A percentile compares a stretch with the other conserved stretches of the same genome.
Conservation (phyloP, 2,888 invertebrate genomes). For the Eupeodes luniger region DNA sequence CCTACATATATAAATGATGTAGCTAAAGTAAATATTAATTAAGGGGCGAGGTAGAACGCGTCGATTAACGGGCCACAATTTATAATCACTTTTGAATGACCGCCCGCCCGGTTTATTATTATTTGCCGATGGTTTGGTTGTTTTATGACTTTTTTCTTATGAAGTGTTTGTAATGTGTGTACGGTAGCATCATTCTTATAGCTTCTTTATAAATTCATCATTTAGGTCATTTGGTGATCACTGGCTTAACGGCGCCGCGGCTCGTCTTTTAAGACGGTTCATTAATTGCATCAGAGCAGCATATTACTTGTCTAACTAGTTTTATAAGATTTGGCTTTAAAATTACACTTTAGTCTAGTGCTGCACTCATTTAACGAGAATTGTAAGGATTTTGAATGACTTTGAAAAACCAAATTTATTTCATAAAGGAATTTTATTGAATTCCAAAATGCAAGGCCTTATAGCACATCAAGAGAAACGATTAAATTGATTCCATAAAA, state of each 20-base stretch:
- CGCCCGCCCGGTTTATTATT: slow-evolving; percentile 73
- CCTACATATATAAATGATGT: slow-evolving; percentile 28
- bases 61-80: slow-evolving; percentile 76
- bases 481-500: too few species aligned
- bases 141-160: slow-evolving; percentile 15
- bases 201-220: slow-evolving; percentile 47
- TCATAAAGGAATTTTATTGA: too few species aligned
- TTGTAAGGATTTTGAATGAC: too few species aligned
- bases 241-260: not conserved
- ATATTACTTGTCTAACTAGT: slow-evolving; percentile 51
- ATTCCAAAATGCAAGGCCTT: too few species aligned
- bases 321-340: not conserved
- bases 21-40: slow-evolving; percentile 74
- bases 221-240: slow-evolving; percentile 8
- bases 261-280: slow-evolving; percentile 3
- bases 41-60: slow-evolving; percentile 75
- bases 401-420: too few species aligned
- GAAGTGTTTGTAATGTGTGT: slow-evolving; percentile 8
- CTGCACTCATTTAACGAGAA: too few species aligned
- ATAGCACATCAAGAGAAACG: too few species aligned
- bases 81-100: slow-evolving; percentile 73
- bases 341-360: too few species aligned
- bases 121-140: slow-evolving; percentile 52
- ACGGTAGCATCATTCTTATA: slow-evolving; percentile 37
- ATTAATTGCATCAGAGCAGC: not conserved